Evolutionary conservation across 2,113 vertebrate species (phyloP).

Genomic region (Cinclus mexicanus): DNA sequence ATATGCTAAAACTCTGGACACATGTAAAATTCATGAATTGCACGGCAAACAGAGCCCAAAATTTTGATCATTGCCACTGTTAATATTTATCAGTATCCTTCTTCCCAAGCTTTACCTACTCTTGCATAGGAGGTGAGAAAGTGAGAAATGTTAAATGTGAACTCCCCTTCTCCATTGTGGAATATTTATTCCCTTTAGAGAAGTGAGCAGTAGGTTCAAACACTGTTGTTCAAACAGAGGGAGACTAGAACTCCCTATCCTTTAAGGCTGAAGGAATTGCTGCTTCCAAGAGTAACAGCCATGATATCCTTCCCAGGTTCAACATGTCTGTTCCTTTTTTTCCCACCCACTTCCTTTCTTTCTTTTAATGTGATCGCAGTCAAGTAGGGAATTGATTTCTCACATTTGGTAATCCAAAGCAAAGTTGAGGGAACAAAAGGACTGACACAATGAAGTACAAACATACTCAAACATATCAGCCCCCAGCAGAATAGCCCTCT

Average conservation of each 20-base stretch:
- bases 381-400: not conserved
- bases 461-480: not conserved
- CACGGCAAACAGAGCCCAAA: not conserved
- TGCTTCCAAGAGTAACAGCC: not conserved
- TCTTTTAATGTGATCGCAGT: not conserved
- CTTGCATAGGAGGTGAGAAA: not conserved
- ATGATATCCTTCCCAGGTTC: not conserved
- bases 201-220: not conserved
- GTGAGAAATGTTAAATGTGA: not conserved
- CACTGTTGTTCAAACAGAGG: not conserved
- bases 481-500: not conserved
- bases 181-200: not conserved
- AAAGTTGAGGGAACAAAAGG: not conserved
- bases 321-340: not conserved
- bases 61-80: not conserved
- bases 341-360: not conserved
- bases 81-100: not conserved
- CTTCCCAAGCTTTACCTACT: not conserved
- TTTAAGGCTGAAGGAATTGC: not conserved
- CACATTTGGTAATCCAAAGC: not conserved
- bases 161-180: not conserved
- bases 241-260: not conserved
- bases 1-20: not conserved
- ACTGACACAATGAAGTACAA: not conserved
- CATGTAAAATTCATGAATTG: rapidly evolving